Conservation (phyloP, 2,888 invertebrate species). For the Julus scandinavius region DNA sequence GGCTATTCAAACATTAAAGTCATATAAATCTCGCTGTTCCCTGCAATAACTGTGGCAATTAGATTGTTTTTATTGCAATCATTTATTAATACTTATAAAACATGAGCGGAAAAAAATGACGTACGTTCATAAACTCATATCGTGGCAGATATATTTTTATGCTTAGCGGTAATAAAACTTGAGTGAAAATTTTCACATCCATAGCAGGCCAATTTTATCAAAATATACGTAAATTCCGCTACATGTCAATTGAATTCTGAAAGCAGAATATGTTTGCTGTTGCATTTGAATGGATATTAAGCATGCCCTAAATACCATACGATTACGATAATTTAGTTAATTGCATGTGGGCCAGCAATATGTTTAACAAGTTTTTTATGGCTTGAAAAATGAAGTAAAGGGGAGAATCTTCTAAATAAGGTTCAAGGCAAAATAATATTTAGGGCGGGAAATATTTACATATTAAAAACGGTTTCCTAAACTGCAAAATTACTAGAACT, state of each 20-base stretch:
- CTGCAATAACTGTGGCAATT: slow-evolving; percentile 11
- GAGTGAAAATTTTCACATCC: neutral
- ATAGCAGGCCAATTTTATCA: neutral
- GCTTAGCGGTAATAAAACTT: slow-evolving; percentile 7
- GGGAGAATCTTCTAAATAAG: slow-evolving; percentile 2
- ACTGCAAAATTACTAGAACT: too few relatives aligned
- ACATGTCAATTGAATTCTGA: neutral
- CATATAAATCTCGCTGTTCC: neutral
- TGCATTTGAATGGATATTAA: neutral
- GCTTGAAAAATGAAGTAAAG: neutral
- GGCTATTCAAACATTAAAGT: slow-evolving; percentile 14
- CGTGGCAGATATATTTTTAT: slow-evolving; percentile 18
- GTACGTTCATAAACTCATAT: slow-evolving; percentile 42
- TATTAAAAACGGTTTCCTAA: too few relatives aligned
- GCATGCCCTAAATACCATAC: neutral
- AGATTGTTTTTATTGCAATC: slow-evolving; percentile 39
- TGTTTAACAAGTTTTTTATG: slow-evolving; percentile 6
- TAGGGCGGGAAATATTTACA: neutral
- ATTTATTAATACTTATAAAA: slow-evolving; percentile 42
- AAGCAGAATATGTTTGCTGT: neutral
- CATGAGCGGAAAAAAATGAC: slow-evolving; percentile 19
- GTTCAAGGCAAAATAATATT: neutral
- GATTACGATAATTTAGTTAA: neutral
- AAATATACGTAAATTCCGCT: neutral
- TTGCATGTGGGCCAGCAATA: slow-evolving; percentile 30